Evolutionary conservation across 2,797 vertebrate species (phyloP), one percentile per base, ranked within the genome.

Genomic region (Gymnopithys bicolor): DNA sequence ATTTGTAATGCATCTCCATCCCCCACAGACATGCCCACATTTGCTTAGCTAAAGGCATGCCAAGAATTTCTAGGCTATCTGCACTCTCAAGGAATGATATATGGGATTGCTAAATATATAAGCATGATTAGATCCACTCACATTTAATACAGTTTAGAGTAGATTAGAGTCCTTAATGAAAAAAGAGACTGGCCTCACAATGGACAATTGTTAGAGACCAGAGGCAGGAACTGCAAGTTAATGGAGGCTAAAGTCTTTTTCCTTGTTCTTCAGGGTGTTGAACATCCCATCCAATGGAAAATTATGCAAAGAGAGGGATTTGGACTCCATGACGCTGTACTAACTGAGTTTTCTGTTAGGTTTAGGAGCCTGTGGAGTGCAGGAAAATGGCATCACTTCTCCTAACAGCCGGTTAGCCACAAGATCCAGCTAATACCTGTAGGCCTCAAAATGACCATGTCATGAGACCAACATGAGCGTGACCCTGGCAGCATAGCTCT

Each of bases 11-110:
- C 45, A 59, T 73, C 69, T 79, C 70, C 41, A 58, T 87, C 84
- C 89, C 84, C 63, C 39, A 80, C 70, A 88, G 84, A 46, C 67
- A 56, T 46, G 62, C 66, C 75, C 73, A 84, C 68, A 45, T 89
- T 95, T 90, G 55, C 80, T 95, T 70, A 84, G 69, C 64, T 90
- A 85, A 94, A 94, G 48, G 46, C 66, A 58, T 88, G 90, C 86
- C 94, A 88, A 87, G 76, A 90, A 75, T 84, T 85, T 81, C 80
- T 89, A 63, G 59, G 51, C 79, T 95, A 77, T 82, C 63, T 90
- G 71, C 59, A 62, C 73, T 81, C 89, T 77, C 73, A 66, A 60
- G 76, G 79, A 88, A 66, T 82, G 63, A 93, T 91, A 33, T 68
- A 85, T 81, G 92, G 68, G 46, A 62, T 52, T 90, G 62, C 58